These are phyloP conservation scores for Arctopsyche grandis DNA, from an alignment of 1,140 invertebrate genomes.

Conservation along the genomic window DNA sequence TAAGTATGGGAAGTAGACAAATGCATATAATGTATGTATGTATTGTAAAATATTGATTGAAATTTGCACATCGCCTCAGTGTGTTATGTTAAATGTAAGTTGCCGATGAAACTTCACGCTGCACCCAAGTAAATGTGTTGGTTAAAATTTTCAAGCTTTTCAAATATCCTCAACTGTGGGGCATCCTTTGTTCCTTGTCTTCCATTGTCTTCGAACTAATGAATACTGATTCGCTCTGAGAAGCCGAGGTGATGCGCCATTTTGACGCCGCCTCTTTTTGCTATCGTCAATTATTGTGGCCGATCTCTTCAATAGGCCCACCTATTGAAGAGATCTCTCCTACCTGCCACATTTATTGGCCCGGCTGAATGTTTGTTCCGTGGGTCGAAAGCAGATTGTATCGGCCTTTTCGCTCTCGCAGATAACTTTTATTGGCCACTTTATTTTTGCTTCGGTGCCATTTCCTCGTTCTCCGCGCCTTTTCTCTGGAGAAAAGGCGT, in stretches of 20 bases:
- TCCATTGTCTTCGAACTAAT: not conserved
- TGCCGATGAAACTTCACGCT: too few species aligned
- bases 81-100: too few species aligned
- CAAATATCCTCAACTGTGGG: not conserved
- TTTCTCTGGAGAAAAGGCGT: not conserved
- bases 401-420: slow-evolving; percentile 8
- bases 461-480: not conserved
- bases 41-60: too few species aligned
- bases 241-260: not conserved
- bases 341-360: slow-evolving; percentile 36
- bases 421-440: slow-evolving; percentile 46
- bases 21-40: too few species aligned
- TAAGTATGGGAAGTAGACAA: too few species aligned
- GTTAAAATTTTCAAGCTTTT: too few species aligned
- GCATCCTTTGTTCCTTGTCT: not conserved
- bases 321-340: not conserved
- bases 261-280: slow-evolving; percentile 25
- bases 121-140: too few species aligned
- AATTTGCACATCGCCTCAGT: too few species aligned
- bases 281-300: slow-evolving; percentile 40
- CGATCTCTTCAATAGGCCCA: too few species aligned
- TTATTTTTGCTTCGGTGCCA: not conserved
- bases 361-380: not conserved
- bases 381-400: slow-evolving; percentile 36
- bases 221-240: not conserved